Evolutionary conservation across 2,113 vertebrate species (phyloP), one percentile per base, ranked within the genome.

Genomic region (Notiomystis cincta): DNA sequence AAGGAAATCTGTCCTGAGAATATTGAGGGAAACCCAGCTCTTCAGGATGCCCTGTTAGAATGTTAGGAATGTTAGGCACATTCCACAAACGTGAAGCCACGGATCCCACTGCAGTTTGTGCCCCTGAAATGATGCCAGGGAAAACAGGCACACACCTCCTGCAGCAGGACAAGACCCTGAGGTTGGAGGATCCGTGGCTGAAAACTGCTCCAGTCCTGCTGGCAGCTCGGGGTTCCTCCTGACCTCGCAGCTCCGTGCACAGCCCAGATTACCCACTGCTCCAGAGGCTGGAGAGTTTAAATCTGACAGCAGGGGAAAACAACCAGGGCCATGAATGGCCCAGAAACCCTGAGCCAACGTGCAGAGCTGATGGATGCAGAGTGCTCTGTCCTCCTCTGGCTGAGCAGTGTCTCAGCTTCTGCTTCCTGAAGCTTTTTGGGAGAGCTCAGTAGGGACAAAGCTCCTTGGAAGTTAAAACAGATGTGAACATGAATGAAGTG

Each of bases 231-330:
- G 17, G 33, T 37, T 80, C 73, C 28, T 50, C 20, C 45, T 56
- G 66, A 37, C 28, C 65, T 56, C 1, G 0, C 33, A 45, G 38
- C 56, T 65, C 5, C 0, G 1, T 4, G 47, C 23, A 37, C 1
- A 3, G 56, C 4, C 11, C 1, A 14, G 44, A n/a, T 38, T 61
- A 61, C 6, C 21, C 30, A n/a, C 31, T 15, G 30, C 75, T 56
- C 37, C 62, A 48, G 44, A 15, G n/a, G n/a, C 33, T 13, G 5
- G 16, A 51, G 38, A 60, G 57, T 10, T 45, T n/a, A 35, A 65
- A 65, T 44, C 40, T 35, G 19, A 21, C 44, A 57, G 31, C 20
- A 44, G 24, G n/a, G 10, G 15, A 47, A 61, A 83, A 60, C 50
- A 38, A 40, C 4, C 13, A 54, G 22, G 57, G 19, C 25, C 62